Conservation (phyloP, 2,113 vertebrate genomes). For the Rhinolophus sinicus region DNA sequence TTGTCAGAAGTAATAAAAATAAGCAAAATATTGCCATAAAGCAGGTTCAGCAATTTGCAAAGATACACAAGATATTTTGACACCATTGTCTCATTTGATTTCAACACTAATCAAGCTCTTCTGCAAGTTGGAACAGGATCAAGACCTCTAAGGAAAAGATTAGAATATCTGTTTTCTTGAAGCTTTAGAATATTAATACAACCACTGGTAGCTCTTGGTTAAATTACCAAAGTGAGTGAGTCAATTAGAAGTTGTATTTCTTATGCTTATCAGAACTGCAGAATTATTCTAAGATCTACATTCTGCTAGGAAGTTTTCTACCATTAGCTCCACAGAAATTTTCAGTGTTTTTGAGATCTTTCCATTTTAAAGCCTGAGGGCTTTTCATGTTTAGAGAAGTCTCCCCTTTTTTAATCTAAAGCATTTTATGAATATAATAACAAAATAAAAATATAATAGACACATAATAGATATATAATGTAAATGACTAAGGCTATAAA, state of each 20-base stretch:
- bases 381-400: not conserved
- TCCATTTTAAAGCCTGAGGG: not conserved
- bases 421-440: not conserved
- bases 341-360: not conserved
- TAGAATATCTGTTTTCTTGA: not conserved
- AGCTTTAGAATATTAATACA: not conserved
- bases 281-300: not conserved
- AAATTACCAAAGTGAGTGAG: constrained; percentile 1
- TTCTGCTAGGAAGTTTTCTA: not conserved
- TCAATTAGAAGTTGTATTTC: not conserved
- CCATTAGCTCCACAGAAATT: not conserved
- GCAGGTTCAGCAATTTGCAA: not conserved
- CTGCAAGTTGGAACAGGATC: not conserved
- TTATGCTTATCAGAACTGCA: not conserved
- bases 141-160: constrained; percentile 13
- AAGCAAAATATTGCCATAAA: constrained; percentile 20
- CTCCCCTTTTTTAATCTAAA: not conserved
- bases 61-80: not conserved
- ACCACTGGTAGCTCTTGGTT: not conserved
- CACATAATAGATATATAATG: not conserved
- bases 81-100: not conserved
- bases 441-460: not conserved
- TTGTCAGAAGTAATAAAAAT: constrained; percentile 35
- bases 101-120: not conserved
- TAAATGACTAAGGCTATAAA: not conserved